phyloP scores from a whole-genome alignment of 2,797 vertebrate genomes.

The Pseudomugil tenellus region DNA sequence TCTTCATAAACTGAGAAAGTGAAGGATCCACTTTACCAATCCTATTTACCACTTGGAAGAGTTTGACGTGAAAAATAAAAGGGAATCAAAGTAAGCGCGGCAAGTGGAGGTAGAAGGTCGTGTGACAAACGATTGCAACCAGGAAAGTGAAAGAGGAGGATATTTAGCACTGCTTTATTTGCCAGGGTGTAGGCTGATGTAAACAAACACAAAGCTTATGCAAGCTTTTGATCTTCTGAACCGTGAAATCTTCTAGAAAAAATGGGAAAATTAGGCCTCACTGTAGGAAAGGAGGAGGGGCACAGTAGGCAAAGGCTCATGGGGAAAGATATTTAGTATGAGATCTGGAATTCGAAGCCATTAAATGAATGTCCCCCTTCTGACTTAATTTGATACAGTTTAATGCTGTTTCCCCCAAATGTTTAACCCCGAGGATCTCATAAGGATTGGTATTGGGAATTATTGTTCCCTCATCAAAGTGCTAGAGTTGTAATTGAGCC shows the following conservation, averaged over 20 bases:
- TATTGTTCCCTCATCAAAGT: slow-evolving; percentile 77
- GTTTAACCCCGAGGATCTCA: slow-evolving; percentile 70
- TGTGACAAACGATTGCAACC: slow-evolving; percentile 42
- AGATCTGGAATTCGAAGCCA: slow-evolving; percentile 73
- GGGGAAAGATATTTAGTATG: slow-evolving; percentile 75
- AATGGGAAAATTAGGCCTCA: slow-evolving; percentile 79
- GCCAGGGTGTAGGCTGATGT: slow-evolving; percentile 76
- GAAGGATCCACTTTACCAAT: slow-evolving; percentile 19
- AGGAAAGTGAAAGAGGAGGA: slow-evolving; percentile 60
- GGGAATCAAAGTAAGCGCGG: slow-evolving; percentile 24
- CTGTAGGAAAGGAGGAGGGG: slow-evolving; percentile 64
- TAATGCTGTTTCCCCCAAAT: slow-evolving; percentile 65
- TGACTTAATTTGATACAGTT: slow-evolving; percentile 76
- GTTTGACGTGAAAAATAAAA: slow-evolving; percentile 22
- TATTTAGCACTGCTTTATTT: slow-evolving; percentile 66
- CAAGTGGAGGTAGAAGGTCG: slow-evolving; percentile 54
- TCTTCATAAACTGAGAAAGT: slow-evolving; percentile 10
- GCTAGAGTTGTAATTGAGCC: slow-evolving; percentile 63
- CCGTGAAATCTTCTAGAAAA: slow-evolving; percentile 78
- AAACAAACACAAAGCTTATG: slow-evolving; percentile 79
- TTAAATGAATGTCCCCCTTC: slow-evolving; percentile 70
- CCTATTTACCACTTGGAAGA: slow-evolving; percentile 19
- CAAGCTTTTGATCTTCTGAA: slow-evolving; percentile 82
- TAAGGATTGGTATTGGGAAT: slow-evolving; percentile 52
- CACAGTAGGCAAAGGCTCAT: slow-evolving; percentile 67